Conservation (phyloP, 23 tunicate species). For the Trididemnum nubilum region DNA sequence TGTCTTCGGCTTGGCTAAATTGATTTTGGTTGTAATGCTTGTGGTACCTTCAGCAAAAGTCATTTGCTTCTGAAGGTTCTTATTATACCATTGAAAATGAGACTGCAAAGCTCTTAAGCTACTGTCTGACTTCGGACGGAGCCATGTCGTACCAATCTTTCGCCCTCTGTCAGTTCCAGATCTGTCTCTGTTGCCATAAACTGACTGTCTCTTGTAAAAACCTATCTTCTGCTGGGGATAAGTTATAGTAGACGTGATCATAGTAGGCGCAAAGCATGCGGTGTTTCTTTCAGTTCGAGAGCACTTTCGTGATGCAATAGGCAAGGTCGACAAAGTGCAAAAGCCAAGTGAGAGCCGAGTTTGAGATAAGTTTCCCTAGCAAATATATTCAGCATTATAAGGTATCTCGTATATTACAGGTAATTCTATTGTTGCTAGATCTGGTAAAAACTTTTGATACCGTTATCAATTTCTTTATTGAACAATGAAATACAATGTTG, state of each 20-base stretch:
- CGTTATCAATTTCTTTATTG: no score
- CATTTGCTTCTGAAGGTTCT: not conserved
- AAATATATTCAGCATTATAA: no score
- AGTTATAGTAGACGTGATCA: not conserved
- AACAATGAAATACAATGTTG: no score
- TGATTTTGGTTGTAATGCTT: not conserved
- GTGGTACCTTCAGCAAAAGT: not conserved
- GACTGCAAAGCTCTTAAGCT: not conserved
- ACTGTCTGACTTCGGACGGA: not conserved
- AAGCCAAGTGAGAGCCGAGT: slow-evolving; percentile 9
- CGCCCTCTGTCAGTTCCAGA: not conserved
- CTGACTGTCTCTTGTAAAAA: not conserved
- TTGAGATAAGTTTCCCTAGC: not conserved
- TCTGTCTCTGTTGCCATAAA: slow-evolving; percentile 8
- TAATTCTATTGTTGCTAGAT: no score
- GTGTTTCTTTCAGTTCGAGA: not conserved
- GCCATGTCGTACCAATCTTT: not conserved
- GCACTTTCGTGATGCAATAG: not conserved
- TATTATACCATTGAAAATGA: slow-evolving; percentile 8
- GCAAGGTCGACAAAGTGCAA: not conserved
- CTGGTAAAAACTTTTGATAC: no score
- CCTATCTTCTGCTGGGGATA: not conserved
- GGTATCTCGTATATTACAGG: no score
- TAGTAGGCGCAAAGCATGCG: not conserved
- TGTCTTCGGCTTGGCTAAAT: not conserved